Conservation (phyloP, 1,140 invertebrate species). For the Sminthurinus signatus region DNA sequence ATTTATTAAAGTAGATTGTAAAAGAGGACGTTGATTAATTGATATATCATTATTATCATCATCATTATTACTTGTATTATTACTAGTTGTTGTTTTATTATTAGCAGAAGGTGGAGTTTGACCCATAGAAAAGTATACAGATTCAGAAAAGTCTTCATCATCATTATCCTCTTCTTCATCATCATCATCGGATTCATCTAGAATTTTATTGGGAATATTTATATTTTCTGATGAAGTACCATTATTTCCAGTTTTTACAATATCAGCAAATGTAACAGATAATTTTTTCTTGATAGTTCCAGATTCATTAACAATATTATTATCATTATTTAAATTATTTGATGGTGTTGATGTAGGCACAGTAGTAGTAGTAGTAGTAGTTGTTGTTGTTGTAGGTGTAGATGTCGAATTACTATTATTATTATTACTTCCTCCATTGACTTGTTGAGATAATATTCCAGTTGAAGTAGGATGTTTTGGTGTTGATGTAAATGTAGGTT, state of each 20-base stretch:
- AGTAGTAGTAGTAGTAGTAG: neutral
- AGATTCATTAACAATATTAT: neutral
- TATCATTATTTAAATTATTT: too few relatives aligned
- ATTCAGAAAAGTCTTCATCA: constrained; percentile 7
- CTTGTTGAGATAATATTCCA: too few relatives aligned
- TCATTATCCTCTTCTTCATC: neutral
- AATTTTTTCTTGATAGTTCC: neutral
- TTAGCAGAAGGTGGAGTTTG: neutral
- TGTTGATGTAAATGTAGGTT: neutral
- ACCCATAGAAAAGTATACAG: constrained; percentile 9
- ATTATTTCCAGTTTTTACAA: neutral
- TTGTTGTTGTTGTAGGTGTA: neutral
- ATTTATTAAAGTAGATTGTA: too few relatives aligned
- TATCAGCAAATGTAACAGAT: constrained; percentile 3
- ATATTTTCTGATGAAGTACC: neutral
- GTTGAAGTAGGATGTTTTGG: neutral
- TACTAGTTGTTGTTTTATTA: neutral
- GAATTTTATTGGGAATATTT: neutral
- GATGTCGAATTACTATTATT: too few relatives aligned
- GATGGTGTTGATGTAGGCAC: too few relatives aligned
- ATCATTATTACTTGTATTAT: neutral
- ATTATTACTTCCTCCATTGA: too few relatives aligned
- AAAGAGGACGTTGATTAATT: too few relatives aligned
- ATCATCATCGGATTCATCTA: neutral
- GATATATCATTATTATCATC: too few relatives aligned